Conservation (phyloP, 2,113 vertebrate genomes). For the Plecturocebus donacophilus region DNA sequence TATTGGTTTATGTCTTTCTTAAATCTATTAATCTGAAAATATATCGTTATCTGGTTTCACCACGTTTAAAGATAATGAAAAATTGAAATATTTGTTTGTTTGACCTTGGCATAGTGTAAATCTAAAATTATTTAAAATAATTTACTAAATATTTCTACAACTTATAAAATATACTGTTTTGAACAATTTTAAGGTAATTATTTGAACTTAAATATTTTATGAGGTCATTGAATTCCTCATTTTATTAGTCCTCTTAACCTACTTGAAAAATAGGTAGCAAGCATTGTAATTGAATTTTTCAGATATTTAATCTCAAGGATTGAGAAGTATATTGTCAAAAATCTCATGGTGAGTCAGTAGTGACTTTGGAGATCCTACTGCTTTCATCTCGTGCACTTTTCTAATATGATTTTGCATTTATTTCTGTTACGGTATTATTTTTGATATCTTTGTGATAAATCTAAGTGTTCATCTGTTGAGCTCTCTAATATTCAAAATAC, state of each 20-base stretch:
- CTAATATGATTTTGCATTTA: constrained; percentile 47
- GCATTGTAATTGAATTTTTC: constrained; percentile 62
- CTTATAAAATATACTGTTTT: constrained; percentile 5
- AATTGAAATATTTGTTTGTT: background rate
- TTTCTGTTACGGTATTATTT: constrained; percentile 32
- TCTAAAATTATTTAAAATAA: constrained; percentile 10
- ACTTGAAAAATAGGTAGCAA: constrained; percentile 48
- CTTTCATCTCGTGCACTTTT: constrained; percentile 39
- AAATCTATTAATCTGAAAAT: background rate
- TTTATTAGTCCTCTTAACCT: constrained; percentile 21
- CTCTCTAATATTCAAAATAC: constrained; percentile 48
- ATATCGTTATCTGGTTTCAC: background rate
- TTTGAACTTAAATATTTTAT: constrained; percentile 38
- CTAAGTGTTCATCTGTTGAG: constrained; percentile 33
- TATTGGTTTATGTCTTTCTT: background rate
- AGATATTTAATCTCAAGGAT: constrained; percentile 67
- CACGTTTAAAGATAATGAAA: background rate
- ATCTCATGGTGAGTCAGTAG: constrained; percentile 44
- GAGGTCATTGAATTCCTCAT: background rate
- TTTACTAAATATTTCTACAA: background rate
- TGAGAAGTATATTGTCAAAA: constrained; percentile 64
- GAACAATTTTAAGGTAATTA: background rate
- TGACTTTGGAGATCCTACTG: background rate
- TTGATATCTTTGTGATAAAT: background rate
- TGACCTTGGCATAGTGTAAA: background rate